Evolutionary conservation across 2,888 invertebrate species (phyloP), one percentile per base, ranked within the genome.

Genomic region (Polyommatus iphigenia): DNA sequence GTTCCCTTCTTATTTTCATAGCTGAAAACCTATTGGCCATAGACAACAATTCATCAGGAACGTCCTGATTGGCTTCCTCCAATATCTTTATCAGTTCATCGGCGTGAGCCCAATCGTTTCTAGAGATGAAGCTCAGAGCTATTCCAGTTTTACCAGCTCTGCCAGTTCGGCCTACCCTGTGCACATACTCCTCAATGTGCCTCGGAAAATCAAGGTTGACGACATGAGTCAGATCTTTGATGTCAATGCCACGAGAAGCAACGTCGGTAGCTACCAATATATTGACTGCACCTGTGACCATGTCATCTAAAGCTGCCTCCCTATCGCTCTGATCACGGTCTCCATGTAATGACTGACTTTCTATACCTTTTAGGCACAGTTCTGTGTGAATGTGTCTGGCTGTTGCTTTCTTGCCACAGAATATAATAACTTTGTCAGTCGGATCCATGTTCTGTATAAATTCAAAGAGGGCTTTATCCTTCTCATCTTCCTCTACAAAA

Each of bases 101-200:
- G 0, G 99, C 98, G 85, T 97, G 95, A 15, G 94, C 95, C 98
- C 98, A 98, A 89, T 99, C 98, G 41, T 91, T 91, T 67, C 97
- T 94, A 0, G 98, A 96, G 81, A 99, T 92, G 83, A 97, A 96
- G 78, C 98, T 97, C 57, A 99, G 95, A 0, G 98, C 96, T 77
- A 96, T 96, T 0, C 99, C 99, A 0, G 95, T 96, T 79, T 96
- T 95, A 20, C 99, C 99, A 20, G 99, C 99, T 79, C 99, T 95
- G 0, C 99, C 99, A 0, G 99, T 99, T 80, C 99, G 95, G 0
- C 99, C 99, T n/a, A 99, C 98, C 80, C 99, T 95, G 87, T 99
- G 99, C 0, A 98, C 98, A 90, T 99, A 99, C 85, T 99, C 99
- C 88, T 99, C 99, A 84, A 99, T 98, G 84, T 98, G 98, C 20